Conservation (phyloP, 2,888 invertebrate genomes). For the Conops quadrifasciatus region DNA sequence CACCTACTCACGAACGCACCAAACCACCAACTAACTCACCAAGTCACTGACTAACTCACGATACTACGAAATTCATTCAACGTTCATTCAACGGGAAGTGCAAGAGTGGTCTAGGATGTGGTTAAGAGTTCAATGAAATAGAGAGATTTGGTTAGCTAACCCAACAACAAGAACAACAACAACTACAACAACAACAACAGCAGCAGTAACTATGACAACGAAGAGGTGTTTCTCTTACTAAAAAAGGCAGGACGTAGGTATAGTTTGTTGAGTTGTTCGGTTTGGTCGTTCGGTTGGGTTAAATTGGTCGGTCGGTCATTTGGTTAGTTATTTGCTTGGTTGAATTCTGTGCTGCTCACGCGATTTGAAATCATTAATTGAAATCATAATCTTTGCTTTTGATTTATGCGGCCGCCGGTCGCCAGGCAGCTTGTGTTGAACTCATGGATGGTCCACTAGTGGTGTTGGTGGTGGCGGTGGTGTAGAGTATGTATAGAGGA, state of each 20-base stretch:
- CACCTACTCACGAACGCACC: no score
- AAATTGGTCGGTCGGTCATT: neutral
- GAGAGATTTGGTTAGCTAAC: neutral
- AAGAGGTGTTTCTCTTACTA: no score
- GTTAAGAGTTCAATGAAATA: neutral
- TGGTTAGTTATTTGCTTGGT: neutral
- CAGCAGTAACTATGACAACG: neutral
- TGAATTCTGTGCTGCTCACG: neutral
- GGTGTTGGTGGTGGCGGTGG: neutral
- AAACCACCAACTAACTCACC: neutral
- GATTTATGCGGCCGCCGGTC: slow-evolving; percentile 16
- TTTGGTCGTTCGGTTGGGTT: neutral
- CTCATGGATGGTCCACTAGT: neutral
- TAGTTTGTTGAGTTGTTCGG: neutral
- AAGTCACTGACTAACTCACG: neutral
- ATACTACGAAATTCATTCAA: neutral
- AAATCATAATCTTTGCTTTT: slow-evolving; percentile 37
- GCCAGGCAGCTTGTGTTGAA: neutral
- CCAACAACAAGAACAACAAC: neutral
- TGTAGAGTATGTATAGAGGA: neutral
- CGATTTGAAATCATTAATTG: slow-evolving; percentile 36
- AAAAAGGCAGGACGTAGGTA: neutral
- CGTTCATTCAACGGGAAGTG: slow-evolving; percentile 1
- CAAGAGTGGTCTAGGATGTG: neutral
- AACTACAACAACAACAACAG: neutral